These are phyloP conservation scores for Zoanthus sociatus DNA, from an alignment of 92 coral and sea anemone genomes.

Conservation along the genomic window DNA sequence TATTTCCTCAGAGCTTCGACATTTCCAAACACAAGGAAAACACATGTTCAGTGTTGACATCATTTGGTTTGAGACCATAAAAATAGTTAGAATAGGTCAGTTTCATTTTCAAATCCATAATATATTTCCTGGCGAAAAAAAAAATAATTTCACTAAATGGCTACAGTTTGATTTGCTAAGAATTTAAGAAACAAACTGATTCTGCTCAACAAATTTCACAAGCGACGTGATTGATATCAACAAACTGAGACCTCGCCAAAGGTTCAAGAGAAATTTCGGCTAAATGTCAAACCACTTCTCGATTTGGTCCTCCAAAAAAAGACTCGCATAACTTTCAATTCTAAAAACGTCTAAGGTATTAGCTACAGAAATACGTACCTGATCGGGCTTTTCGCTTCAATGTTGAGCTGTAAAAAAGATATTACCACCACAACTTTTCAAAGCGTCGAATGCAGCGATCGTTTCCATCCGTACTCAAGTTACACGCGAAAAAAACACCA, in stretches of 20 bases:
- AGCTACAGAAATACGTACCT: neutral
- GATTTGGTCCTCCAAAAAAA: neutral
- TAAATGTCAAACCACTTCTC: neutral
- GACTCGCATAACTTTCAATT: neutral
- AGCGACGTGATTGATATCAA: slow-evolving; percentile 2
- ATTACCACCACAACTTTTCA: neutral
- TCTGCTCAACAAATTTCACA: too few relatives aligned
- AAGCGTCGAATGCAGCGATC: neutral
- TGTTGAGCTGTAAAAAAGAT: neutral
- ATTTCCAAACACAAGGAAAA: neutral
- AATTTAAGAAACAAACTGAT: too few relatives aligned
- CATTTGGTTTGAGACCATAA: neutral
- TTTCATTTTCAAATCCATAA: neutral
- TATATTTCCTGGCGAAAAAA: too few relatives aligned
- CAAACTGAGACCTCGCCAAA: neutral
- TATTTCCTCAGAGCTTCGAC: neutral
- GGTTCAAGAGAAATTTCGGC: neutral
- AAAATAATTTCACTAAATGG: too few relatives aligned
- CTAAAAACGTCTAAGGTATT: neutral
- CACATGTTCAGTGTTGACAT: slow-evolving; percentile 6
- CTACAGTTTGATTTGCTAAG: too few relatives aligned
- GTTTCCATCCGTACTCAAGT: neutral
- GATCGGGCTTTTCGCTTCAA: neutral
- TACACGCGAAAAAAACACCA: slow-evolving; percentile 21
- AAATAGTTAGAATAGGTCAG: neutral